phyloP scores from a whole-genome alignment of 2,797 vertebrate species.

The Morelia viridis region DNA sequence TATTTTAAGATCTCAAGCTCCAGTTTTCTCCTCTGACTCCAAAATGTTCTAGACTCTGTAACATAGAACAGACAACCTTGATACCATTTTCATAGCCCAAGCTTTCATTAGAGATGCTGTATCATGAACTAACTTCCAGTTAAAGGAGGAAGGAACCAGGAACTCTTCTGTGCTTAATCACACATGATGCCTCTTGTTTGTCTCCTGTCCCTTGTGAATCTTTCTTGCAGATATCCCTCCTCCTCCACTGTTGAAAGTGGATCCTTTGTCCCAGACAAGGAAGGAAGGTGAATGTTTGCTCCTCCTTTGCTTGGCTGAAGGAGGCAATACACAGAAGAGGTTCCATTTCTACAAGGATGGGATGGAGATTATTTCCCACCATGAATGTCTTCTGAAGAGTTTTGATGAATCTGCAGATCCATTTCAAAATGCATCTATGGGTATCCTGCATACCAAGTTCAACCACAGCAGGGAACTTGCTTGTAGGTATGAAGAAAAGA shows the following conservation, averaged over 20 bases:
- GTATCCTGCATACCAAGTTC: background rate
- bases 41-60: too few relatives aligned
- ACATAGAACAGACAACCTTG: too few relatives aligned
- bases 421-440: background rate
- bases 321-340: too few relatives aligned
- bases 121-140: background rate
- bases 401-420: background rate
- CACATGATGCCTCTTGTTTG: background rate
- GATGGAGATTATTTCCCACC: background rate
- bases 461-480: background rate
- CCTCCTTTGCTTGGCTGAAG: background rate
- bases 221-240: background rate
- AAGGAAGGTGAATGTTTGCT: background rate
- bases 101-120: background rate
- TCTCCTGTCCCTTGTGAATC: background rate
- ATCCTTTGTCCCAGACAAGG: background rate
- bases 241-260: background rate
- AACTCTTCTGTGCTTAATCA: too few relatives aligned
- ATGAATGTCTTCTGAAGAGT: too few relatives aligned
- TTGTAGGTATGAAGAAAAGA: background rate
- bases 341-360: background rate
- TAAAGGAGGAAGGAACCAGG: background rate
- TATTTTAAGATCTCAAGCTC: too few relatives aligned
- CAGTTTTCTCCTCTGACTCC: too few relatives aligned
- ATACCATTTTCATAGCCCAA: background rate